These are phyloP conservation scores for Augochlorella aurata DNA, from an alignment of 2,888 invertebrate species.

Conservation along the genomic window DNA sequence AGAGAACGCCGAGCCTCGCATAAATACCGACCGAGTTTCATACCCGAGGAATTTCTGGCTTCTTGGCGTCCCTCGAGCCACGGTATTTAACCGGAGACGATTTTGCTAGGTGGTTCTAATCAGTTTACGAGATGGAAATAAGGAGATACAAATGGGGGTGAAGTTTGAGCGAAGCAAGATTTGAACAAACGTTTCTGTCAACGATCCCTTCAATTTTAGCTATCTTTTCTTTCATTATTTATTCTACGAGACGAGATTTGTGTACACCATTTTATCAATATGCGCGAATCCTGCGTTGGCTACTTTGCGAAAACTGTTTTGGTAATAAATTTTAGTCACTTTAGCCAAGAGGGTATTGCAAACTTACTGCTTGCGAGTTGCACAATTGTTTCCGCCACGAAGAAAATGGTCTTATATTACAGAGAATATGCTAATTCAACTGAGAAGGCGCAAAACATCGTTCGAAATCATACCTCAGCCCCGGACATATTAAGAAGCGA, in stretches of 20 bases:
- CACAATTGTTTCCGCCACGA: too few relatives aligned
- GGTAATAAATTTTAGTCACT: too few relatives aligned
- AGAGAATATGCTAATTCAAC: background rate
- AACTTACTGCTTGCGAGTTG: too few relatives aligned
- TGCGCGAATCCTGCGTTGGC: too few relatives aligned
- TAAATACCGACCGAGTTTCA: background rate
- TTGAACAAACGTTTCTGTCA: background rate
- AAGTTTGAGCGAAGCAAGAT: background rate
- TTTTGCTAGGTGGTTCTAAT: background rate
- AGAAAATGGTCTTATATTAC: too few relatives aligned
- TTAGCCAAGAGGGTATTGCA: too few relatives aligned
- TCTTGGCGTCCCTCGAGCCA: background rate
- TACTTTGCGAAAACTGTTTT: too few relatives aligned
- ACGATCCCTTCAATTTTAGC: too few relatives aligned
- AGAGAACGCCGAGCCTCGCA: background rate
- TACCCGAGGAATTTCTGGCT: background rate
- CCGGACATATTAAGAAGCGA: conserved; percentile 56
- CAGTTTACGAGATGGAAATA: background rate
- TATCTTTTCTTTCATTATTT: too few relatives aligned
- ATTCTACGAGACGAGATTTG: too few relatives aligned
- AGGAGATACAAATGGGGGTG: background rate
- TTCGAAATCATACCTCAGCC: conserved; percentile 1
- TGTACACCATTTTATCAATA: too few relatives aligned
- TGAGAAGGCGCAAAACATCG: background rate
- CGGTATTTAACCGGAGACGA: background rate